A percentile compares a stretch with the other conserved stretches of the same genome.
Conservation (phyloP, 2,797 vertebrate species). For the Tangara arthus region DNA sequence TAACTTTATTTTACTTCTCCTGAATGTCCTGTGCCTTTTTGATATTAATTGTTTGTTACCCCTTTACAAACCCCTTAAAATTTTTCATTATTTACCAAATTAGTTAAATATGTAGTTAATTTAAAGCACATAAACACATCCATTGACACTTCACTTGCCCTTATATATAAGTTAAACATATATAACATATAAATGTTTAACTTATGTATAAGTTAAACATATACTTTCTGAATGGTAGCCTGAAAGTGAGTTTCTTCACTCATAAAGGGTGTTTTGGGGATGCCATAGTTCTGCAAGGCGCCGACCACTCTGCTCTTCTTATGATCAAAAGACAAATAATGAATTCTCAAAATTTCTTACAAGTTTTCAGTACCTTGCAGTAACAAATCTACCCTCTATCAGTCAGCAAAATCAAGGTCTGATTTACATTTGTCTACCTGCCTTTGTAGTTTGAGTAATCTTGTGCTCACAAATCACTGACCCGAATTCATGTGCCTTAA, state of each 20-base stretch:
- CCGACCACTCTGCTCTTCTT: background rate
- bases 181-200: too few relatives aligned
- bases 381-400: background rate
- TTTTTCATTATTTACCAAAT: background rate
- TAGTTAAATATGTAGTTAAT: background rate
- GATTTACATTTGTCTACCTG: background rate
- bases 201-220: background rate
- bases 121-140: background rate
- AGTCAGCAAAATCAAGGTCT: background rate
- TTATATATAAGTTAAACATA: background rate
- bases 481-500: slow-evolving; percentile 14
- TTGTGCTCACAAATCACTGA: slow-evolving; percentile 23
- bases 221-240: background rate
- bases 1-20: background rate
- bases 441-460: background rate
- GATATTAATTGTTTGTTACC: background rate
- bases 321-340: background rate
- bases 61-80: background rate
- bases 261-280: background rate
- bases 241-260: background rate
- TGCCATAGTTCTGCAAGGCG: background rate
- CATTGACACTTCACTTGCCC: background rate
- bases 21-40: background rate
- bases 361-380: background rate
- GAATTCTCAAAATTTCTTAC: background rate